These are phyloP conservation scores for Urocynchramus pylzowi DNA, from an alignment of 2,113 vertebrate genomes.

Conservation along the genomic window DNA sequence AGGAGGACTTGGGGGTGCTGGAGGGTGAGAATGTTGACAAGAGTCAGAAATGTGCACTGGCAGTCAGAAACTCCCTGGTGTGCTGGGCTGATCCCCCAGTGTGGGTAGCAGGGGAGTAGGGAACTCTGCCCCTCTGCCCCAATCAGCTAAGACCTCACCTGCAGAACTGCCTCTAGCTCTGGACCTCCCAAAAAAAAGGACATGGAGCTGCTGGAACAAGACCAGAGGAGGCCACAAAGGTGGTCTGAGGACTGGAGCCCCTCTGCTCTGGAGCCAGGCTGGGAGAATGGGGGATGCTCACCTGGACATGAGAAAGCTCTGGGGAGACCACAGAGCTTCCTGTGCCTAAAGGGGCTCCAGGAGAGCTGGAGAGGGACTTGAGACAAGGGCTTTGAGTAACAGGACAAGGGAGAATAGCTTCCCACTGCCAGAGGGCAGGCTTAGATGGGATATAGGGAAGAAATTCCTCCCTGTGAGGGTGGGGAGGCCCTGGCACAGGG, in stretches of 20 bases:
- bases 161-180: neutral
- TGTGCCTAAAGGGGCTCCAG: neutral
- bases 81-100: neutral
- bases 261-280: neutral
- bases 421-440: neutral
- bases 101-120: neutral
- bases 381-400: neutral
- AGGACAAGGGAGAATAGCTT: neutral
- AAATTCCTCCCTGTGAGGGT: neutral
- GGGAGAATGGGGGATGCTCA: neutral
- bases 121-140: neutral
- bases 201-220: accelerated
- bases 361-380: neutral
- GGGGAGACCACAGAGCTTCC: neutral
- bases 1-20: neutral
- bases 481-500: accelerated
- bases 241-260: neutral
- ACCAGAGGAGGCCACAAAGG: neutral
- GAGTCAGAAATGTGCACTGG: neutral
- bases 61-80: neutral
- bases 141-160: neutral
- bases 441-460: neutral
- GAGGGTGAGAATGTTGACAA: neutral
- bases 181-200: accelerated
- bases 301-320: neutral